These are phyloP conservation scores for Scophthalmus maximus DNA, from an alignment of 2,113 vertebrate genomes.

Conservation along the genomic window DNA sequence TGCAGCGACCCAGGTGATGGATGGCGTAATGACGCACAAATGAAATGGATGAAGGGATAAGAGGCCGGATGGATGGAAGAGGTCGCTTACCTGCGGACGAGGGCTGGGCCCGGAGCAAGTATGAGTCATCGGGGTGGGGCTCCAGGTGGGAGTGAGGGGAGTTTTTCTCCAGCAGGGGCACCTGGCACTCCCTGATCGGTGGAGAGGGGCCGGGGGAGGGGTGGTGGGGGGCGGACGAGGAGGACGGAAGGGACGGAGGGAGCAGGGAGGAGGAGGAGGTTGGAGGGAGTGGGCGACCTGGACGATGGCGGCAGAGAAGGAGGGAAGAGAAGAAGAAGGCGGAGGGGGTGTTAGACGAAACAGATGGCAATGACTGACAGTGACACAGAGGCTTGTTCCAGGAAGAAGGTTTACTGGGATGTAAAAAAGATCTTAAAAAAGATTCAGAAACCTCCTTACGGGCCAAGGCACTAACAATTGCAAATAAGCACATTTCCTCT, in stretches of 20 bases:
- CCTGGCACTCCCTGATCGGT: slow-evolving; percentile 93
- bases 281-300: slow-evolving; percentile 99
- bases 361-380: slow-evolving; percentile 72
- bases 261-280: slow-evolving; percentile 97
- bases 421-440: background rate
- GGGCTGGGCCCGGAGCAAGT: slow-evolving; percentile 93
- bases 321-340: slow-evolving; percentile 17
- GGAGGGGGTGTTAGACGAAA: slow-evolving; percentile 71
- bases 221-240: slow-evolving; percentile 91
- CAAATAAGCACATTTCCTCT: background rate
- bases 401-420: slow-evolving; percentile 26
- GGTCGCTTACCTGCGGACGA: slow-evolving; percentile 91
- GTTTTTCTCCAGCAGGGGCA: slow-evolving; percentile 99
- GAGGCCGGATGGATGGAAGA: slow-evolving; percentile 14
- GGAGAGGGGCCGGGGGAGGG: slow-evolving; percentile 93
- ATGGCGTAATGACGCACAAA: slow-evolving; percentile 34
- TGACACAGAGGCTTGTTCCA: slow-evolving; percentile 40
- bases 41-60: slow-evolving; percentile 32
- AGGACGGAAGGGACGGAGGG: slow-evolving; percentile 94
- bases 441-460: too few species aligned
- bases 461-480: background rate
- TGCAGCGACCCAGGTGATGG: slow-evolving; percentile 41
- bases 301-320: slow-evolving; percentile 87
- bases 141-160: slow-evolving; percentile 98
- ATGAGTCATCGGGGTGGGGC: slow-evolving; percentile 96